A percentile compares a stretch with the other conserved stretches of the same genome.
phyloP scores from a whole-genome alignment of 1,140 invertebrate species.

The Magallana ariakensis region DNA sequence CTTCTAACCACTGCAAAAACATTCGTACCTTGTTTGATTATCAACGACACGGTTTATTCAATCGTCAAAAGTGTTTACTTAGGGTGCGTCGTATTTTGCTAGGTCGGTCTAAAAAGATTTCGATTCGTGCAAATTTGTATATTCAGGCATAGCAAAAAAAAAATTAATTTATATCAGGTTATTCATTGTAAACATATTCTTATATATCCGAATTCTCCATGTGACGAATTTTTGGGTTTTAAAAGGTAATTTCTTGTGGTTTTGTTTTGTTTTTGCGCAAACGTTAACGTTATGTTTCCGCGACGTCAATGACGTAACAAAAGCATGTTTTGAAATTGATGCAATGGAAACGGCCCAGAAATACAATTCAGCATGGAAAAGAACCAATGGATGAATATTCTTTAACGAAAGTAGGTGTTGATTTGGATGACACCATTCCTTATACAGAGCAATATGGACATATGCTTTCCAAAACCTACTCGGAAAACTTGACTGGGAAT shows the following conservation, averaged over 20 bases:
- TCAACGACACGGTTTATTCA: neutral
- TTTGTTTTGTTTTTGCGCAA: neutral
- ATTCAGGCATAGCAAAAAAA: too few species aligned
- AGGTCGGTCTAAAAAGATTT: neutral
- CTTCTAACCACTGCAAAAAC: too few species aligned
- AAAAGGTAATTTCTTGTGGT: too few species aligned
- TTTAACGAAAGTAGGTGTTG: neutral
- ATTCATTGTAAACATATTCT: too few species aligned
- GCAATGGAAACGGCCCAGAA: neutral
- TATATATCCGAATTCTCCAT: too few species aligned
- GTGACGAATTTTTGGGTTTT: too few species aligned
- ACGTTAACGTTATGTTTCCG: neutral
- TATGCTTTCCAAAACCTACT: neutral
- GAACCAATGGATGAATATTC: too few species aligned
- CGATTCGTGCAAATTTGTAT: neutral
- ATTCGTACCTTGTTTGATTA: too few species aligned
- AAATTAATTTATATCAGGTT: too few species aligned
- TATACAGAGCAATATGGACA: neutral
- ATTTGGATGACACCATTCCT: neutral
- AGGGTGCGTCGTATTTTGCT: neutral
- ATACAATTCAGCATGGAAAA: neutral
- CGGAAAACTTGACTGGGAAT: too few species aligned
- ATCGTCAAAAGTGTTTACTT: neutral
- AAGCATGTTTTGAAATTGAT: constrained; percentile 17
- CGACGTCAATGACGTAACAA: constrained; percentile 18